phyloP scores from a whole-genome alignment of 1,140 invertebrate genomes.

The Tetraneura akinire region DNA sequence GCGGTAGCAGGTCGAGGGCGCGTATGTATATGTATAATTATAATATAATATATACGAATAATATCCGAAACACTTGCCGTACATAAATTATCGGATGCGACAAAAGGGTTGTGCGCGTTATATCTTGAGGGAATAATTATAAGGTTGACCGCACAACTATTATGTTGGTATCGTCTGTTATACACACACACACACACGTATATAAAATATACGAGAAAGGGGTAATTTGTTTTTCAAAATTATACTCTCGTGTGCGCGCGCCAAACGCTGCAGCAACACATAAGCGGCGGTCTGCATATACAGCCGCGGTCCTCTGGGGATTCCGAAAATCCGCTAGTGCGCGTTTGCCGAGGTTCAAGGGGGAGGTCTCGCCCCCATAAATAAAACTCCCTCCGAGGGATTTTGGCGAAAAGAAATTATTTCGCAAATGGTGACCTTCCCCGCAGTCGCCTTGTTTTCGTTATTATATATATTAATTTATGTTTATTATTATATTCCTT shows the following conservation, averaged over 20 bases:
- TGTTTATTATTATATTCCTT: too few relatives aligned
- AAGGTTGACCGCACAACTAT: conserved; percentile 51
- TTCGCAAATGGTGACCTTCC: conserved; percentile 40
- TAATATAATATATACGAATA: conserved; percentile 4
- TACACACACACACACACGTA: too few relatives aligned
- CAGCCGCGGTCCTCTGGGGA: conserved; percentile 1
- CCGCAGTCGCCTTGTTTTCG: conserved; percentile 9
- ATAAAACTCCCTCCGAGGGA: conserved; percentile 43
- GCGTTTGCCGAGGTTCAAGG: not conserved
- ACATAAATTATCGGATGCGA: conserved; percentile 44
- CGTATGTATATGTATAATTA: too few relatives aligned
- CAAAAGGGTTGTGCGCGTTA: conserved; percentile 40
- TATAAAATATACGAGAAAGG: not conserved
- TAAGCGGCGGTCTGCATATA: conserved; percentile 28
- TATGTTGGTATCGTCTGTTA: not conserved
- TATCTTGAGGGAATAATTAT: conserved; percentile 51
- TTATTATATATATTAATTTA: conserved; percentile 51
- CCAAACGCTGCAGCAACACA: too few relatives aligned
- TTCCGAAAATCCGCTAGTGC: conserved; percentile 14
- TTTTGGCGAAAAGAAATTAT: conserved; percentile 46
- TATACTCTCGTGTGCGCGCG: conserved; percentile 23
- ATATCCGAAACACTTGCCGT: conserved; percentile 36
- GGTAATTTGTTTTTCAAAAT: conserved; percentile 50
- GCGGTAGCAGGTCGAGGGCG: conserved; percentile 9
- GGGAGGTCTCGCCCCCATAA: conserved; percentile 23